Conservation (phyloP, 2,797 vertebrate species). For the Silurus lanzhouensis region DNA sequence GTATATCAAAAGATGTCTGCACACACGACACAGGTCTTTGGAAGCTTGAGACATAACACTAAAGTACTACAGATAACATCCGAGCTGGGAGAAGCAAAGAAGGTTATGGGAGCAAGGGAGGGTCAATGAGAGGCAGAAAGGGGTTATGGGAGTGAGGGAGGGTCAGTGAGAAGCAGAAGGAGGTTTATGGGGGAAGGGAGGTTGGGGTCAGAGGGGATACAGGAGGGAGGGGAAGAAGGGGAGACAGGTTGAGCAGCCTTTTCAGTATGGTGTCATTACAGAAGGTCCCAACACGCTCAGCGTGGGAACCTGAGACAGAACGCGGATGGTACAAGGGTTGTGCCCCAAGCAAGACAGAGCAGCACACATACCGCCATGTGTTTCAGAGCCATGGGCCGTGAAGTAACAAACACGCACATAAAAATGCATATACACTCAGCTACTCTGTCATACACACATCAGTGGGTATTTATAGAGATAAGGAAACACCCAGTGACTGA, state of each 20-base stretch:
- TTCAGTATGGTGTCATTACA: constrained; percentile 55
- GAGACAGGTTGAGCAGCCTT: constrained; percentile 61
- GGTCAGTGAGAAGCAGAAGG: constrained; percentile 33
- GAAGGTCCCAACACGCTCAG: constrained; percentile 59
- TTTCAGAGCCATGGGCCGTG: constrained; percentile 52
- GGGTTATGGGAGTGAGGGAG: constrained; percentile 36
- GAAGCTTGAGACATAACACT: constrained; percentile 18
- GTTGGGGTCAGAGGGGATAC: constrained; percentile 43
- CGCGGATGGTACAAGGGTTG: constrained; percentile 52
- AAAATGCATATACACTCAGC: constrained; percentile 18
- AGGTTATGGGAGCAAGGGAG: constrained; percentile 33
- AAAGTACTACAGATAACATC: constrained; percentile 5
- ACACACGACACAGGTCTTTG: constrained; percentile 21
- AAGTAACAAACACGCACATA: constrained; percentile 27
- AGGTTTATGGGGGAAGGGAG: constrained; percentile 32
- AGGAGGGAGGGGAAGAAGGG: constrained; percentile 49
- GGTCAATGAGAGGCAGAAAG: constrained; percentile 31
- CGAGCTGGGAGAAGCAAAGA: constrained; percentile 9
- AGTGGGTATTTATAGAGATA: constrained; percentile 53
- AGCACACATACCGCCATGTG: constrained; percentile 44
- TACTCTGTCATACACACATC: constrained; percentile 25
- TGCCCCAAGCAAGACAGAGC: constrained; percentile 46
- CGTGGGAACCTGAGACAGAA: constrained; percentile 59
- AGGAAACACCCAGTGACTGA: constrained; percentile 55
- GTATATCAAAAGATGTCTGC: constrained; percentile 33